Base-by-base conservation (phyloP, 2,888 invertebrate genomes). In the Tridacna gigas region DNA sequence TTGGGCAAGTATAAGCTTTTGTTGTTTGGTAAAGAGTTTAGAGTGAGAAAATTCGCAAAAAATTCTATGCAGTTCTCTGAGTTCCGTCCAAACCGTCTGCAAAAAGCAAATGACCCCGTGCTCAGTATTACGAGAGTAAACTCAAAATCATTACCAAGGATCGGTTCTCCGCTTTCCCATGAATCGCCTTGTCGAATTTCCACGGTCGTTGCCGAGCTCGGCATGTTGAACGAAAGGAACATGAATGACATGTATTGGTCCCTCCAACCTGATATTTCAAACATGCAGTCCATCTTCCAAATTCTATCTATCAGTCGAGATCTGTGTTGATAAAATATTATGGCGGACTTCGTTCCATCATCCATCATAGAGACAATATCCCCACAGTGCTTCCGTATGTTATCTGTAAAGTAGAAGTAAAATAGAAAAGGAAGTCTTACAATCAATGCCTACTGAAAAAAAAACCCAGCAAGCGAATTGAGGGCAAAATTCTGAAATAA, bases 211-310 rank as follows among this genome's bases (percentile, higher is more conserved):
- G 20, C 20, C 71, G 47, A 71, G 26, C 47, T 71, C 22, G 20
- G 51, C 15, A 26, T 51, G 71, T 71, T 25, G 71, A 71, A 15
- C 51, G 47, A 18, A 9, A 22, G 48, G n/a, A 71, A 71, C 47
- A 13, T 48, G 12, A 71, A 18, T 12, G 51, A 25, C 51, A 71
- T 45, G 47, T 71, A 48, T 12, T 71, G 22, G 12, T 15, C 47
- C 20, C 22, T 26, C 71, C 71, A 71, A n/a, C 71, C 71, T 20
- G 71, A 71, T 48, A 71, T 48, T 25, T 51, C 51, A 20, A 71
- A 12, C 45, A 15, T 71, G 25, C 71, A 71, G 25, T 71, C 47
- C 22, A 71, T 47, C 13, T 71, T 51, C 25, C 48, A 71, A n/a
- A 71, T n/a, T 26, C 47, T 22, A 26, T 71, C 71, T 25, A 22